Conservation (phyloP, 2,888 invertebrate genomes). For the Trypoxylon attenuatum region DNA sequence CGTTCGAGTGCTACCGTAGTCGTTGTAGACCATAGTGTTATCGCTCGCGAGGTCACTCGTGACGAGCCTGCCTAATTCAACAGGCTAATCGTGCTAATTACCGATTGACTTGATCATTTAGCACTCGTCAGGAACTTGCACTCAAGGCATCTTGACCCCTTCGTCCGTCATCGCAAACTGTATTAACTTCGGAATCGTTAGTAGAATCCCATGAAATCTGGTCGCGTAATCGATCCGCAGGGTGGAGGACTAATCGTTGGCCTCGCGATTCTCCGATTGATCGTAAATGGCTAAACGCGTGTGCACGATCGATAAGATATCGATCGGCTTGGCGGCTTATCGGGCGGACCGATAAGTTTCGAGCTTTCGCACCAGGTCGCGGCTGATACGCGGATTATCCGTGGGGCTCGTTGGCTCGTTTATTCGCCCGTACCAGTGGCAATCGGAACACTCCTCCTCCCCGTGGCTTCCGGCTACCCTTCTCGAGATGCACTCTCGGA, state of each 20-base stretch:
- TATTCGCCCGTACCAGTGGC: slow-evolving; percentile 38
- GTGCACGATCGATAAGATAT: slow-evolving; percentile 55
- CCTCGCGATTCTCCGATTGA: no score
- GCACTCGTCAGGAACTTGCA: no score
- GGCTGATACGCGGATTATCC: slow-evolving; percentile 51
- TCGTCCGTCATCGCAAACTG: no score
- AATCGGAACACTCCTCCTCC: slow-evolving; percentile 27
- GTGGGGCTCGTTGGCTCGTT: slow-evolving; percentile 48
- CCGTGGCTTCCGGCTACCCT: not conserved
- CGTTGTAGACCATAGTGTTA: no score
- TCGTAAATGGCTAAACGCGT: slow-evolving; percentile 22
- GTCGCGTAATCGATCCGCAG: not conserved
- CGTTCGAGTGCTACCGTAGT: no score
- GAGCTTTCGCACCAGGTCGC: slow-evolving; percentile 29
- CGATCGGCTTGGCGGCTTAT: slow-evolving; percentile 50
- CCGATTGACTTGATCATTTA: no score
- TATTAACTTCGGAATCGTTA: no score
- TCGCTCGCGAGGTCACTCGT: slow-evolving; percentile 17
- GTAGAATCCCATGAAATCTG: no score
- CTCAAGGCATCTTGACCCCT: no score
- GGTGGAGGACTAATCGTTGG: no score
- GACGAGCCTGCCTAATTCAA: slow-evolving; percentile 42
- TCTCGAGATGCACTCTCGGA: no score
- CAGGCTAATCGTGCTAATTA: no score
- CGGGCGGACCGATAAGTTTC: slow-evolving; percentile 49